A percentile compares a stretch with the other conserved stretches of the same genome.
Conservation (phyloP, 2,888 invertebrate species). For the Oscheius myriophilus region DNA sequence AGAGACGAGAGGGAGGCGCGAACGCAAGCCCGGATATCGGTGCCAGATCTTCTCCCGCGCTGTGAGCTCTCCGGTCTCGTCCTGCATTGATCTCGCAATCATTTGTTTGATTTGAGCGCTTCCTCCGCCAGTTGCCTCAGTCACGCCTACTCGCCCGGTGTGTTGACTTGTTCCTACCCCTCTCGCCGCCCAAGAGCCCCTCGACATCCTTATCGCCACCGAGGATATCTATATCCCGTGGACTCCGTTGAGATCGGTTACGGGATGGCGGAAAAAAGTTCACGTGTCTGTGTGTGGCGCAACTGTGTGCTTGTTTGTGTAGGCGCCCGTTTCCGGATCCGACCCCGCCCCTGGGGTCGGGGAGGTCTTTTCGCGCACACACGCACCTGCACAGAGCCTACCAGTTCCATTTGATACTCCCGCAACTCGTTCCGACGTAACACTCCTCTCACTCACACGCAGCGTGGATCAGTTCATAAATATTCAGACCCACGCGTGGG, state of each 20-base stretch:
- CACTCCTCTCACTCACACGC: background rate
- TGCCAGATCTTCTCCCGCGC: no score
- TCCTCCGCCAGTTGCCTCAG: conserved; percentile 7
- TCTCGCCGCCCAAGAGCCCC: background rate
- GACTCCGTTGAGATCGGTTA: background rate
- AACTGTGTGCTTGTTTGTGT: conserved; percentile 26
- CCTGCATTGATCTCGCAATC: conserved; percentile 25
- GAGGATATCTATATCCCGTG: background rate
- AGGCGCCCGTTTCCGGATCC: conserved; percentile 28
- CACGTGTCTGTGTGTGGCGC: no score
- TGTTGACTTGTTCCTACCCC: conserved; percentile 2
- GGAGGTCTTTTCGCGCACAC: background rate
- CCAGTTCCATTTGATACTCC: conserved; percentile 21
- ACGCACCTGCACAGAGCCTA: background rate
- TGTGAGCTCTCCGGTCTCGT: conserved; percentile 16
- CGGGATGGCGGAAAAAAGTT: conserved; percentile 9
- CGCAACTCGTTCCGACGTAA: conserved; percentile 16
- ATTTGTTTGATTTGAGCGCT: conserved; percentile 30
- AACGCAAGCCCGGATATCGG: no score
- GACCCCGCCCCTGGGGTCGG: conserved; percentile 21
- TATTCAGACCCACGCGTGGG: no score
- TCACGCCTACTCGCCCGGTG: conserved; percentile 19
- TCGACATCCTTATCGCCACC: conserved; percentile 1
- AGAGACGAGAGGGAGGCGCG: no score
- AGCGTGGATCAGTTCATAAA: no score